These are phyloP conservation scores for Eristalis pertinax DNA, from an alignment of 2,888 invertebrate species.

Conservation along the genomic window DNA sequence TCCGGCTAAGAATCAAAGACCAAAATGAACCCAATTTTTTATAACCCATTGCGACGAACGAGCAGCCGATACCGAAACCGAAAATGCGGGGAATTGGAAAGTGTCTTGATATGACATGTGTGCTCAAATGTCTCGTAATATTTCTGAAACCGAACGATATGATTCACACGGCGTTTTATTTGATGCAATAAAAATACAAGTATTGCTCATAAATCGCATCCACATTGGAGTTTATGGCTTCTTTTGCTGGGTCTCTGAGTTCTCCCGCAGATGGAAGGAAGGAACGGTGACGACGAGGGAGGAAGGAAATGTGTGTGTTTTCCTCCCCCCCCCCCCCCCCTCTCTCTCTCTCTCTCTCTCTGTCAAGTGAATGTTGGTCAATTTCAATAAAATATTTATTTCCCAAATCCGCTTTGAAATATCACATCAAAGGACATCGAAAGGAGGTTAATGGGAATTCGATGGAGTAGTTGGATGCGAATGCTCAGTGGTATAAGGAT, in stretches of 20 bases:
- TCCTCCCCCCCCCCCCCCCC: too few species aligned
- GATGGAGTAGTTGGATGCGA: neutral
- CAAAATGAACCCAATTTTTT: constrained; percentile 62
- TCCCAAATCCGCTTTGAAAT: constrained; percentile 46
- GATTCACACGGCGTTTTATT: constrained; percentile 68
- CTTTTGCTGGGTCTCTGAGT: constrained; percentile 29
- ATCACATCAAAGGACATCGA: constrained; percentile 23
- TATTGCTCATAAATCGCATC: constrained; percentile 66
- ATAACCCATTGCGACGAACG: too few species aligned
- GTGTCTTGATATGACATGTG: neutral
- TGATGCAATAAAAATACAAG: constrained; percentile 68
- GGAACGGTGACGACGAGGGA: neutral
- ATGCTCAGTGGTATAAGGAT: neutral
- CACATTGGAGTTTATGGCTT: constrained; percentile 60
- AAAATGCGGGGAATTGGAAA: neutral
- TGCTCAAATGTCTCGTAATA: constrained; percentile 56
- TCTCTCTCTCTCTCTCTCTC: neutral
- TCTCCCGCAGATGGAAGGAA: neutral
- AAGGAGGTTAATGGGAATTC: constrained; percentile 13
- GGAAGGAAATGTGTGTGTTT: neutral
- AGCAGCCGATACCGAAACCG: neutral
- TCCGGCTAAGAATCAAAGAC: constrained; percentile 50
- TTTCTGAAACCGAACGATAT: constrained; percentile 69
- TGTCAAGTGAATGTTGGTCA: constrained; percentile 41
- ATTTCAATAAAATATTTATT: constrained; percentile 67